Base-by-base conservation (phyloP, 2,888 invertebrate genomes). In the Cenopis cana region DNA sequence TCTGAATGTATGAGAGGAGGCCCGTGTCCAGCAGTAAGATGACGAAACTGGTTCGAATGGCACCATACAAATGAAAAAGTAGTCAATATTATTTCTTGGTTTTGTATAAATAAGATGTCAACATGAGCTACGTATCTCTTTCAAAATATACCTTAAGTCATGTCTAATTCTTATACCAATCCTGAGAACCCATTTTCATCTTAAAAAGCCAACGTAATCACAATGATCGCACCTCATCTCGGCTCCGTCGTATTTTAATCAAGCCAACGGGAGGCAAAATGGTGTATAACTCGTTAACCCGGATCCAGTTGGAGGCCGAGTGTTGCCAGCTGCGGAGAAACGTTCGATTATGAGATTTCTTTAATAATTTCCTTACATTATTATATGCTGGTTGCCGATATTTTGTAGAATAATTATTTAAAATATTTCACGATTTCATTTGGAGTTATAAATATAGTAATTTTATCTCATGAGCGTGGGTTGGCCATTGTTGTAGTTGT, bases 191-290 rank as follows among this genome's bases (percentile, higher is more conserved):
- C 66, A 46, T 46, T 49, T 33, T 41, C 71, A 65, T 72, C 66
- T 50, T 61, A 49, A 65, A 65, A 72, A 67, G 55, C 65, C 56
- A 69, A 18, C 68, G 61, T 73, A 74, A 76, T 76, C 68, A 74
- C 73, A 74, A 74, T 73, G 73, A 76, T 75, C 71, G 64, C 77
- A 46, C 52, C 74, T 76, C 79, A 80, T 76, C 78, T 76, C 76
- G 76, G 79, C 78, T 80, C 74, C 68, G 68, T 68, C 78, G 73
- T 78, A 82, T 81, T 83, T 82, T 82, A 83, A 83, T 84, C 83
- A 83, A 84, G 82, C 75, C 74, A 69, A 70, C 62, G 74, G 55
- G 75, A 77, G 78, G 73, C 78, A 78, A 81, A 82, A 81, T 79
- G 76, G 76, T 74, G 78, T 77, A 75, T 68, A 66, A 71, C 73